These are phyloP conservation scores for Momotus momota DNA, from an alignment of 2,797 vertebrate genomes.

Conservation along the genomic window DNA sequence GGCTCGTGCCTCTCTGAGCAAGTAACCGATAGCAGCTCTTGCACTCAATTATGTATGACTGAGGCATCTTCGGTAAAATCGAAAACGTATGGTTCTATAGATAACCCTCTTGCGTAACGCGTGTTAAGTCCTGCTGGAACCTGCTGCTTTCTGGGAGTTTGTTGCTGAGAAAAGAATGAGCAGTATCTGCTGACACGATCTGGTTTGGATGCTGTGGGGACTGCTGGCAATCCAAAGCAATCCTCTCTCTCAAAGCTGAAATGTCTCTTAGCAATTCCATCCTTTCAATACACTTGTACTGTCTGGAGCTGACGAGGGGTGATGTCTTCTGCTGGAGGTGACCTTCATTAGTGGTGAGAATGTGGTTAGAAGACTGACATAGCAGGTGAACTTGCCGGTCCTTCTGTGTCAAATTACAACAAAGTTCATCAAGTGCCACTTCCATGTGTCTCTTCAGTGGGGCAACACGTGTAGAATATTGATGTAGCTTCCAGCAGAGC, in stretches of 20 bases:
- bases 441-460: neutral
- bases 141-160: neutral
- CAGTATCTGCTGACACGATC: neutral
- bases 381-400: neutral
- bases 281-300: neutral
- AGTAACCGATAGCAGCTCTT: neutral
- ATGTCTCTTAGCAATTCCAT: neutral
- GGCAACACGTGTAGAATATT: neutral
- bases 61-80: neutral
- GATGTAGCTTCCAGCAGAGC: neutral
- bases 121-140: neutral
- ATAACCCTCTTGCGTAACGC: neutral
- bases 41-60: neutral
- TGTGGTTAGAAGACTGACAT: neutral
- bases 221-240: accelerated
- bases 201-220: neutral
- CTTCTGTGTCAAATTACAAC: neutral
- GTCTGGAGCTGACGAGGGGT: neutral
- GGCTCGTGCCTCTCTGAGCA: neutral
- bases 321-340: neutral
- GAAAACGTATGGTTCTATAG: neutral
- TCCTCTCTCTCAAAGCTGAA: neutral
- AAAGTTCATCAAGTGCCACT: neutral
- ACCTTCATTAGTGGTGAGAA: neutral
- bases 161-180: neutral